Conservation (phyloP, 2,797 vertebrate genomes). For the Aselliscus stoliczkanus region DNA sequence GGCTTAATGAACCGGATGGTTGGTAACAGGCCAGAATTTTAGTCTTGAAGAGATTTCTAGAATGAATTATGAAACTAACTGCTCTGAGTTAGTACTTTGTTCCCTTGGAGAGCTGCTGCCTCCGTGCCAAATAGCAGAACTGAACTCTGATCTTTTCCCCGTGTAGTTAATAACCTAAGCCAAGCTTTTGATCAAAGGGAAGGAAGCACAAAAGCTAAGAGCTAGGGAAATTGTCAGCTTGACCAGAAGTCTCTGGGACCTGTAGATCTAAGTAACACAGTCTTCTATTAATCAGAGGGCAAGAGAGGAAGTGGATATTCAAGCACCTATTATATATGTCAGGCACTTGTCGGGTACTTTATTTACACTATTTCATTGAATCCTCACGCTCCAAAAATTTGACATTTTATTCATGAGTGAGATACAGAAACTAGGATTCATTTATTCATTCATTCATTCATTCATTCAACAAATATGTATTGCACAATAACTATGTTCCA, state of each 20-base stretch:
- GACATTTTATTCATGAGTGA: neutral
- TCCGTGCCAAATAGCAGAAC: conserved; percentile 50
- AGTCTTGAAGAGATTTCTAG: conserved; percentile 65
- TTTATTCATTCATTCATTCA: neutral
- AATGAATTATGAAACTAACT: conserved; percentile 60
- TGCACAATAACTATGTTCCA: neutral
- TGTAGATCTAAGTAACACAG: neutral
- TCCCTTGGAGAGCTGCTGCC: conserved; percentile 19
- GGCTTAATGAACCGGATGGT: conserved; percentile 29
- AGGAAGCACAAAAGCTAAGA: conserved; percentile 41
- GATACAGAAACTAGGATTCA: neutral
- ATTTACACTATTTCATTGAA: neutral
- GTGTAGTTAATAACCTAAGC: conserved; percentile 53
- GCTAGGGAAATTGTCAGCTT: conserved; percentile 31
- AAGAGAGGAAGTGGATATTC: neutral
- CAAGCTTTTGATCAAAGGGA: conserved; percentile 62
- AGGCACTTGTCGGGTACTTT: neutral
- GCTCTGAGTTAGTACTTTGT: conserved; percentile 48
- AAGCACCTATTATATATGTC: neutral
- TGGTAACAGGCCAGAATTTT: conserved; percentile 60
- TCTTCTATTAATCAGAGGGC: neutral
- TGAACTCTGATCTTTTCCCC: conserved; percentile 52
- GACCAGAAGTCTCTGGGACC: conserved; percentile 27
- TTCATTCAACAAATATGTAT: neutral
- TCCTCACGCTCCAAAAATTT: neutral